phyloP scores from a whole-genome alignment of 2,113 vertebrate genomes.

The Ptyas mucosa region DNA sequence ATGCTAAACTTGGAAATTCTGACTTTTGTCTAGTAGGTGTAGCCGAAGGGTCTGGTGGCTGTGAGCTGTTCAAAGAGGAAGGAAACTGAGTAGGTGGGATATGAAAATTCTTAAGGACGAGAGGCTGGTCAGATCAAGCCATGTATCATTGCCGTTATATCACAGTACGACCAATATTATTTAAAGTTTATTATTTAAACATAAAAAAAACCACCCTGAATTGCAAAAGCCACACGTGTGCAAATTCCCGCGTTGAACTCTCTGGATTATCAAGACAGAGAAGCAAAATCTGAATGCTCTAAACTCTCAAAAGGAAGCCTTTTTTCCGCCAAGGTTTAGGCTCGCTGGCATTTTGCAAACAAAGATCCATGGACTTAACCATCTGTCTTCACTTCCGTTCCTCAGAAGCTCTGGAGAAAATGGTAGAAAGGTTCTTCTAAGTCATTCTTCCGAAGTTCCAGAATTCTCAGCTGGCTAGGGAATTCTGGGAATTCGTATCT shows the following conservation, averaged over 20 bases:
- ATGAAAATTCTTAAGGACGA: neutral
- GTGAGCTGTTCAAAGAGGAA: neutral
- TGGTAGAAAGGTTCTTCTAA: neutral
- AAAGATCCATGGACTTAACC: neutral
- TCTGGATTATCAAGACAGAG: neutral
- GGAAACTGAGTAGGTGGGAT: too few species aligned
- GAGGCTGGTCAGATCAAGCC: neutral
- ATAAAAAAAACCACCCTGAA: neutral
- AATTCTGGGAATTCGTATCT: neutral
- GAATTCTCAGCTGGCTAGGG: neutral
- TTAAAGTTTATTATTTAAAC: neutral
- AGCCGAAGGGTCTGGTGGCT: neutral
- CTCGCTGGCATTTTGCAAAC: neutral
- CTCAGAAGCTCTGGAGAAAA: neutral
- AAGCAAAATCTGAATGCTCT: neutral
- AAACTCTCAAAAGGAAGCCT: neutral
- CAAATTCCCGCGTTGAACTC: neutral
- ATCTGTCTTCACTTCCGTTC: neutral
- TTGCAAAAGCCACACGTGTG: neutral
- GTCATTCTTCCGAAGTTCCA: neutral
- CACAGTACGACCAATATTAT: neutral
- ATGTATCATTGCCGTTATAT: neutral
- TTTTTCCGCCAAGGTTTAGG: neutral
- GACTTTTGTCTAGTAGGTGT: neutral
- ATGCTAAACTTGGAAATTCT: neutral